A percentile compares a stretch with the other conserved stretches of the same genome.
phyloP scores from a whole-genome alignment of 2,888 invertebrate genomes.

The Linyphia triangularis region DNA sequence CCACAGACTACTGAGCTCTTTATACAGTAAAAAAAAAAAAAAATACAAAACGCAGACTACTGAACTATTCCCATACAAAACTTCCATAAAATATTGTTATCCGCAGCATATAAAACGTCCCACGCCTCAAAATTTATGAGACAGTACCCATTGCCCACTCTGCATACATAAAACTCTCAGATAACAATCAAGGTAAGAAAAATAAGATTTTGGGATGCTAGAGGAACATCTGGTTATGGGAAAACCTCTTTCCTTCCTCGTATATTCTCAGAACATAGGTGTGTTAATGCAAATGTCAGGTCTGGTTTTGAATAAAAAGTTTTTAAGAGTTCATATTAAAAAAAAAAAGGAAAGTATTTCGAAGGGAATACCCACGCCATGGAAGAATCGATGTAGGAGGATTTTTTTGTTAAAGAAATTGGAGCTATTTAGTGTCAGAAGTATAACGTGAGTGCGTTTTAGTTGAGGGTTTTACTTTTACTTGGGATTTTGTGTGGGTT shows the following conservation, averaged over 20 bases:
- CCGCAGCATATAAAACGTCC: not conserved
- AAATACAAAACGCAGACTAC: no score
- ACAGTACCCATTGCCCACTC: not conserved
- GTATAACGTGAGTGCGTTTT: not conserved
- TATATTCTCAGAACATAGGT: conserved; percentile 11
- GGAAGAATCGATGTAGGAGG: not conserved
- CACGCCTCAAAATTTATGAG: conserved; percentile 33
- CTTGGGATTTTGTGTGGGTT: not conserved
- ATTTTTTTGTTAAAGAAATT: not conserved
- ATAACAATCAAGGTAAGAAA: conserved; percentile 2
- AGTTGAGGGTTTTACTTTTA: not conserved
- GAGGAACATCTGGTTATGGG: not conserved
- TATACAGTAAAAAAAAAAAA: not conserved
- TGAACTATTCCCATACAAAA: no score
- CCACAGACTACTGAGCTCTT: not conserved
- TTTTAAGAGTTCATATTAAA: not conserved
- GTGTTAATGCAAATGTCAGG: not conserved
- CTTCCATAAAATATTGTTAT: not conserved
- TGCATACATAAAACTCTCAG: conserved; percentile 15
- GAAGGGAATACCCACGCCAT: not conserved
- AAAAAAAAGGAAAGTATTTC: not conserved
- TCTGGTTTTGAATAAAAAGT: not conserved
- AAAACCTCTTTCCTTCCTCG: conserved; percentile 4
- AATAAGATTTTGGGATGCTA: not conserved
- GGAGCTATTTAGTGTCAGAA: not conserved